Conservation (phyloP, 92 coral and sea anemone genomes). For the Hydrozoanthus gracilis region DNA sequence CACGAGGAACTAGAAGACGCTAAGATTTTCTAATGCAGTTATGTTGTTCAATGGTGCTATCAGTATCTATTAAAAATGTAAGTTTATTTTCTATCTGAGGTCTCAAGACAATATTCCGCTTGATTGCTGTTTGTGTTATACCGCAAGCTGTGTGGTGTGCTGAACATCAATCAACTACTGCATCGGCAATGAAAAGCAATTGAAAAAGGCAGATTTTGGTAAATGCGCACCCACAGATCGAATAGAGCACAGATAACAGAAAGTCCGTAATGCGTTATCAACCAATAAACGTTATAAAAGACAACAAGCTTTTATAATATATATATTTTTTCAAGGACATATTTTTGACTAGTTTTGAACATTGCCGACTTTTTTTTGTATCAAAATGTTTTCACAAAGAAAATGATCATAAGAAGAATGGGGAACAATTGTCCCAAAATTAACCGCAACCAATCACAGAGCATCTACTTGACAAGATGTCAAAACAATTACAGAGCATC, state of each 20-base stretch:
- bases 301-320: neutral
- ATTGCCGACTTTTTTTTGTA: neutral
- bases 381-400: neutral
- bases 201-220: neutral
- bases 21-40: constrained; percentile 21
- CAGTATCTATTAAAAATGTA: constrained; percentile 16
- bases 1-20: constrained; percentile 13
- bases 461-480: no score
- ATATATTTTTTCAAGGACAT: constrained; percentile 5
- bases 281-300: constrained; percentile 2
- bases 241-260: constrained; percentile 3
- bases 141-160: constrained; percentile 29
- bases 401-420: neutral
- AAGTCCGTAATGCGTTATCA: constrained; percentile 4
- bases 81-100: constrained; percentile 18
- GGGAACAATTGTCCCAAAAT: neutral
- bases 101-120: constrained; percentile 25
- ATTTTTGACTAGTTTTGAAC: constrained; percentile 2
- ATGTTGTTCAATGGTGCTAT: constrained; percentile 24
- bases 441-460: no score
- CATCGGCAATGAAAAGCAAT: constrained; percentile 1
- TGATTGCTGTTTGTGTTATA: constrained; percentile 27
- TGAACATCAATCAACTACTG: constrained; percentile 26
- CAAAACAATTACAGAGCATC: no score
- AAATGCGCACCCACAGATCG: neutral